Evolutionary conservation across 1,140 invertebrate genomes (phyloP).

Genomic region (Metopolophium dirhodum): DNA sequence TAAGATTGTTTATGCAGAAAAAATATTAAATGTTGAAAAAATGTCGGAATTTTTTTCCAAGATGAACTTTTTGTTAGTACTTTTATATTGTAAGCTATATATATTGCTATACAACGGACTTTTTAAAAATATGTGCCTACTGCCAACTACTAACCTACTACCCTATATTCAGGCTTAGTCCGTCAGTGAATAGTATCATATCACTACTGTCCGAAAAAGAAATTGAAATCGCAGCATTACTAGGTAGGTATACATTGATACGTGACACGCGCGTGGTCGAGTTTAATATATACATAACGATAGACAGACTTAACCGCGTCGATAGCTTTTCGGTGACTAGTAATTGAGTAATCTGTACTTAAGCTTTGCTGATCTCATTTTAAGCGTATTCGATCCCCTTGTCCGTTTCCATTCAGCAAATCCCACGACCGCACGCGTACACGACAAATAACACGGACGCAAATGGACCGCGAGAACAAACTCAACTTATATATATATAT

Average conservation of each 20-base stretch:
- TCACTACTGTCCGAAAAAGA: not conserved
- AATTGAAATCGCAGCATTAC: not conserved
- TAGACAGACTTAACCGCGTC: not conserved
- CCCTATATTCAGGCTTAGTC: too few relatives aligned
- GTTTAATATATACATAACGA: not conserved
- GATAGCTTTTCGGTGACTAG: not conserved
- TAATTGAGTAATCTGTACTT: not conserved
- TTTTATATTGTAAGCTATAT: too few relatives aligned
- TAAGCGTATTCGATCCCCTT: slow-evolving; percentile 35
- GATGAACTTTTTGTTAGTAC: too few relatives aligned
- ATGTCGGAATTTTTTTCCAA: too few relatives aligned
- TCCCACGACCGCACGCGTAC: not conserved
- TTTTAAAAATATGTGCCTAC: too few relatives aligned
- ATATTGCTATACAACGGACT: too few relatives aligned
- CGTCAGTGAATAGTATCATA: not conserved
- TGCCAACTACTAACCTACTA: too few relatives aligned
- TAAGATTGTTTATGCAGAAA: too few relatives aligned
- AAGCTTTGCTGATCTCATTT: not conserved
- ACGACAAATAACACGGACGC: not conserved
- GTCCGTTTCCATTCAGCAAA: slow-evolving; percentile 8
- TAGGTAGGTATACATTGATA: not conserved
- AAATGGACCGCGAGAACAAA: slow-evolving; percentile 19
- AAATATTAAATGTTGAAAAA: too few relatives aligned
- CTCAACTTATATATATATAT: not conserved
- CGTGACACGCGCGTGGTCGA: not conserved